phyloP scores from a whole-genome alignment of 2,113 vertebrate genomes.

The Odobenus rosmarus region DNA sequence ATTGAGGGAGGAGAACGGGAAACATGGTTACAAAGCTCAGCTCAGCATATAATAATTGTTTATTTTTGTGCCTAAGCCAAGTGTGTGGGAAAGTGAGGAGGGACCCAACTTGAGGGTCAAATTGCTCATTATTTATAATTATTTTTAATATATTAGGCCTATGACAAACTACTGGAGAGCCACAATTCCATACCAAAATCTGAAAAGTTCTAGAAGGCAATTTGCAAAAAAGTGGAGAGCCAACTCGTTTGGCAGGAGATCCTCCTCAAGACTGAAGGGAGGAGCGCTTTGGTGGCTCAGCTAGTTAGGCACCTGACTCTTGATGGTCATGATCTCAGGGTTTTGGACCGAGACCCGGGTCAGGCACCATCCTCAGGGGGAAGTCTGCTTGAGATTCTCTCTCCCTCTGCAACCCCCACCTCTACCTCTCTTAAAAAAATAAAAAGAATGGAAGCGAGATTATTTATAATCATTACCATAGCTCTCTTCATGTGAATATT shows the following conservation, averaged over 20 bases:
- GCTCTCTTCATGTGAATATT: neutral
- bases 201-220: neutral
- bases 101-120: neutral
- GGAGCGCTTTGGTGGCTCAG: neutral
- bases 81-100: neutral
- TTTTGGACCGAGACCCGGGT: neutral
- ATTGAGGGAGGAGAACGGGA: neutral
- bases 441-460: neutral
- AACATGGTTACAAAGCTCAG: neutral
- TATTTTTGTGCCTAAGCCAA: neutral
- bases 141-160: neutral
- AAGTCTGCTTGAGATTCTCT: neutral
- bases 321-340: neutral
- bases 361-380: neutral
- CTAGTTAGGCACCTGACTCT: neutral
- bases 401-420: neutral
- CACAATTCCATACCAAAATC: neutral
- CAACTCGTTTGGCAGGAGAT: neutral
- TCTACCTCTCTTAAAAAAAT: neutral
- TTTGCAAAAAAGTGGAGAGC: neutral
- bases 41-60: no score
- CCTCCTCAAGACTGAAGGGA: neutral
- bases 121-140: neutral
- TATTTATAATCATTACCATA: neutral
- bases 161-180: rapidly evolving